Evolutionary conservation across 2,797 vertebrate species (phyloP), one percentile per base, ranked within the genome.

Genomic region (Pangasius macronema): DNA sequence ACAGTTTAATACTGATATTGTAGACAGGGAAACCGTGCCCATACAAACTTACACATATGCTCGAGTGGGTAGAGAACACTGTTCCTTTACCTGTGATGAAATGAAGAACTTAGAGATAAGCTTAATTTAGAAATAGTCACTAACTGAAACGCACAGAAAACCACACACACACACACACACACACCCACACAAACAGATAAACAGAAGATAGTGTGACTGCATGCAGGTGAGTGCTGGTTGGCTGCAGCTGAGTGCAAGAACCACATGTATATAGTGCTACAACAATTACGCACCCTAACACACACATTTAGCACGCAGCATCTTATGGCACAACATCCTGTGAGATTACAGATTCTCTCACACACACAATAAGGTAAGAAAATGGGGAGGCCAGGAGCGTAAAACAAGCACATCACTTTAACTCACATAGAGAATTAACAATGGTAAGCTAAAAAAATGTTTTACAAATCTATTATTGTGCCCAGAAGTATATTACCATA

Each of bases 61-160:
- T 93, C 93, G 92, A 91, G 90, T 92, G 92, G 90, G 88, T 85
- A 49, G 79, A 77, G 51, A 87, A 53, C 63, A 36, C 22, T 36
- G 9, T 55, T n/a, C 2, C 8, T 24, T 30, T 11, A 80, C n/a
- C 51, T 61, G 42, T 42, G 11, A 77, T 81, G 20, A 67, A 70
- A 24, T 46, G 22, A 53, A 53, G 55, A 55, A 63, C 59, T 55
- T 51, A 6, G 5, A 27, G 53, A 33, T n/a, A 24, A 70, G 33
- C 7, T 24, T 49, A 42, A 76, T 87, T 82, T 82, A 84, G 68
- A 36, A 82, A 63, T 36, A 67, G 24, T 82, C 61, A 63, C 33
- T 39, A 46, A 10, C 57, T 42, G 16, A 82, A 63, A 82, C 9
- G 18, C 3, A 46, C 5, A 36, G 5, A 59, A 80, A 59, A 22